Conservation (phyloP, 2,888 invertebrate genomes). For the Dryadula phaetusa region DNA sequence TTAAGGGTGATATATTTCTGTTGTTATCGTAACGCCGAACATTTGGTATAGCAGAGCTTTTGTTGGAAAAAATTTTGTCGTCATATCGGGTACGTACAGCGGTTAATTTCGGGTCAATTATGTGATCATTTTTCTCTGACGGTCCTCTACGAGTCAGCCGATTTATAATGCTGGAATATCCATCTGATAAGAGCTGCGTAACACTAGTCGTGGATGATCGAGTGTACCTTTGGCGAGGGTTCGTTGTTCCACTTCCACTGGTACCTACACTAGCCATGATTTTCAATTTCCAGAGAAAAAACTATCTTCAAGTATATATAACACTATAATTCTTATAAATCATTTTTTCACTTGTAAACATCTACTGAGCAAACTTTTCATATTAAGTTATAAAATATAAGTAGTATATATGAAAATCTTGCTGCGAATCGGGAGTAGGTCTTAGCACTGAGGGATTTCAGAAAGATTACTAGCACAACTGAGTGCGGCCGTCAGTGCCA, state of each 20-base stretch:
- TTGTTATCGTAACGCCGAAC: constrained; percentile 77
- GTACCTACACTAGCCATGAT: constrained; percentile 70
- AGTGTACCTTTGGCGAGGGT: constrained; percentile 88
- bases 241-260: constrained; percentile 70
- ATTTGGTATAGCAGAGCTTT: constrained; percentile 68
- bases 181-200: constrained; percentile 93
- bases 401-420: constrained; percentile 62
- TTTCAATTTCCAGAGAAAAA: constrained; percentile 41
- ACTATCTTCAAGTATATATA: constrained; percentile 69
- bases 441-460: constrained; percentile 78
- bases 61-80: constrained; percentile 69
- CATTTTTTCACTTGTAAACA: constrained; percentile 56
- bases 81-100: constrained; percentile 70
- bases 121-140: constrained; percentile 86
- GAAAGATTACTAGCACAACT: constrained; percentile 81
- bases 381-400: constrained; percentile 33
- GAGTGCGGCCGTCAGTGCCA: constrained; percentile 85
- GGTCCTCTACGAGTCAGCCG: constrained; percentile 91
- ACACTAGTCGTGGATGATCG: constrained; percentile 92
- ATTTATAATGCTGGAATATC: constrained; percentile 93
- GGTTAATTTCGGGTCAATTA: constrained; percentile 65
- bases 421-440: constrained; percentile 76
- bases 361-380: constrained; percentile 22
- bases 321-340: constrained; percentile 65
- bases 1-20: constrained; percentile 73